phyloP scores from a whole-genome alignment of 2,888 invertebrate species.

The Stenolophus ochropezus region DNA sequence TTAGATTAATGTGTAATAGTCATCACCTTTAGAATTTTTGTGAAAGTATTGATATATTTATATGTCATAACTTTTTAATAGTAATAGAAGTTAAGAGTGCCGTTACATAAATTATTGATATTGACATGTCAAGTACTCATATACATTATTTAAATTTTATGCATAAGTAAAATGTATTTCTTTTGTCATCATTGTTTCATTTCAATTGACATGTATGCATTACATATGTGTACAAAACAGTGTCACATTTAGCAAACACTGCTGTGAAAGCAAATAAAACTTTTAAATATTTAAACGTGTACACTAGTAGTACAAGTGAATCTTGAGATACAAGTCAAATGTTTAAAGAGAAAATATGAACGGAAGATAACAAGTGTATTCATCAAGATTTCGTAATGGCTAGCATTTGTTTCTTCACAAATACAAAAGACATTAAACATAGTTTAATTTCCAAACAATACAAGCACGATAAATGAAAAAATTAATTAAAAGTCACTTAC shows the following conservation, averaged over 20 bases:
- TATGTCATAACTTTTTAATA: too few relatives aligned
- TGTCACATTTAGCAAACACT: slow-evolving; percentile 18
- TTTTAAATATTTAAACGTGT: slow-evolving; percentile 21
- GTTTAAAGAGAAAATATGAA: background rate
- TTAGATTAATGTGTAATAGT: too few relatives aligned
- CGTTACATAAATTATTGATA: background rate
- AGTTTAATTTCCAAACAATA: slow-evolving; percentile 16
- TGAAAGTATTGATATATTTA: too few relatives aligned
- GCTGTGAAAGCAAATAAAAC: slow-evolving; percentile 20
- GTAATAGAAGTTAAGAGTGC: background rate
- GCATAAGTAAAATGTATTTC: slow-evolving; percentile 1
- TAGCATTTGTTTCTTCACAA: background rate
- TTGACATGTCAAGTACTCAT: background rate
- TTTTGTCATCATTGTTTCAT: slow-evolving; percentile 14
- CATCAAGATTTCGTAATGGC: background rate
- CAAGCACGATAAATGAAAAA: slow-evolving; percentile 26
- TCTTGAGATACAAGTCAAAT: background rate
- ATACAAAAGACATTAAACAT: slow-evolving; percentile 1
- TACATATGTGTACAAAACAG: background rate
- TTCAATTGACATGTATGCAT: background rate
- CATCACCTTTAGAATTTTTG: too few relatives aligned
- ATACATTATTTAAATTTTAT: slow-evolving; percentile 25
- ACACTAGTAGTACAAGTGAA: background rate
- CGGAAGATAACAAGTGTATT: background rate
- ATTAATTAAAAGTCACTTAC: slow-evolving; percentile 30